Conservation (phyloP, 2,113 vertebrate species). For the Gymnobelideus leadbeateri region DNA sequence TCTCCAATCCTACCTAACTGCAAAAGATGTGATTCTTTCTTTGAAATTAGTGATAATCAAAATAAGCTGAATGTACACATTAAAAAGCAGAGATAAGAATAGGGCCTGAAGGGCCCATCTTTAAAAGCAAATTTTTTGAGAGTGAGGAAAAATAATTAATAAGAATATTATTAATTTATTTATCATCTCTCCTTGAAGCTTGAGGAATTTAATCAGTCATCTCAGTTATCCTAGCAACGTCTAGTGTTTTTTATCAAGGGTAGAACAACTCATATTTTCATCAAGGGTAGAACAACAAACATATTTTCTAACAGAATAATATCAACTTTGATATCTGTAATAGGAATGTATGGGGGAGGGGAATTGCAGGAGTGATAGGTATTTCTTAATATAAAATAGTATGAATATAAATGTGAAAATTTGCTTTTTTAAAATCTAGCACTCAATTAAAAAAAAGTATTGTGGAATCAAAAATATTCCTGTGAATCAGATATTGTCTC, state of each 20-base stretch:
- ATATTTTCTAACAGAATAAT: not conserved
- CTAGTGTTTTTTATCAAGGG: not conserved
- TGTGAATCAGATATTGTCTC: not conserved
- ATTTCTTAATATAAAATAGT: not conserved
- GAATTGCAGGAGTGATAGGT: not conserved
- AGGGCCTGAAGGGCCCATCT: slow-evolving; percentile 22
- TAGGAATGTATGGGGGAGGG: not conserved
- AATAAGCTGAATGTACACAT: slow-evolving; percentile 38
- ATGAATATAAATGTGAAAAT: not conserved
- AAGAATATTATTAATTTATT: slow-evolving; percentile 31
- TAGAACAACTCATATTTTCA: not conserved
- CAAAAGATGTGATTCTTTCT: slow-evolving; percentile 35
- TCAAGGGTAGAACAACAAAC: not conserved
- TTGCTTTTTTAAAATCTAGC: not conserved
- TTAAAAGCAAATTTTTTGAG: slow-evolving; percentile 59
- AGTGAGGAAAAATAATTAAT: slow-evolving; percentile 65
- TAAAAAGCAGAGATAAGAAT: slow-evolving; percentile 14
- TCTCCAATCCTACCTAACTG: slow-evolving; percentile 21
- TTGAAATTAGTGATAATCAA: slow-evolving; percentile 61
- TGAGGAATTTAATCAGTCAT: slow-evolving; percentile 24
- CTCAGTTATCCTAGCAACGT: slow-evolving; percentile 6
- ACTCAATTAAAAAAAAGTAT: not conserved
- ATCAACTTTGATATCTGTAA: not conserved
- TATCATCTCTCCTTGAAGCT: slow-evolving; percentile 32
- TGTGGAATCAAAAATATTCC: not conserved